Base-by-base conservation (phyloP, 2,888 invertebrate species). In the Fissipunctia ypsillon region DNA sequence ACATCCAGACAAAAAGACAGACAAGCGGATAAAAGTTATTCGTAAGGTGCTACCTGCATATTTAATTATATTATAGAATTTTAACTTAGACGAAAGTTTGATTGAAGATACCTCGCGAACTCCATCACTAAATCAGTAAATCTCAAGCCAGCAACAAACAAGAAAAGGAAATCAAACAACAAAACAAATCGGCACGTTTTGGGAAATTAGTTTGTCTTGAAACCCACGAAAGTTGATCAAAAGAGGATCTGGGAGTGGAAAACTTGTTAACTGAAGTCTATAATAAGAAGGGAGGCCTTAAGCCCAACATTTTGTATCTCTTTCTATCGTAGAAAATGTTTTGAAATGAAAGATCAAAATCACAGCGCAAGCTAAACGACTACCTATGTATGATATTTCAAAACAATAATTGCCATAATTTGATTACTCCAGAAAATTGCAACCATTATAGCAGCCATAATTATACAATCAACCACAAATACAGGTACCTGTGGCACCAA, bases 391-490 rank as follows among this genome's bases (percentile, higher is more conserved):
- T 31, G 12, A 80, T 61, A 75, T 78, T 80, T 80, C 81, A 38
- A 52, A 75, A 77, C n/a, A 65, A 57, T 78, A 75, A 78, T 75
- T 78, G 81, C 81, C n/a, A 74, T 63, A 80, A 75, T 78, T 75
- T 67, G 57, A 75, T 77, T 63, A 79, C 56, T 76, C 59, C 41
- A 59, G 76, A 80, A 79, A 76, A 77, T 73, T 77, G 80, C 73
- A 64, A 80, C 25, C 45, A 80, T 65, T 80, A 70, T 16, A 43
- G 50, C 56, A 35, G n/a, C 45, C 43, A 64, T 80, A 76, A 76
- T 65, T 81, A 76, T 61, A 76, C 64, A 65, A 68, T 64, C 78
- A 77, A 31, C 52, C 56, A 72, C 73, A 73, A 43, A 38, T 45
- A 67, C 50, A 61, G 50, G 50, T 61, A 66, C 74, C 50, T 7